These are phyloP conservation scores for Yponomeuta evonymella DNA, from an alignment of 2,888 invertebrate genomes.

Conservation along the genomic window DNA sequence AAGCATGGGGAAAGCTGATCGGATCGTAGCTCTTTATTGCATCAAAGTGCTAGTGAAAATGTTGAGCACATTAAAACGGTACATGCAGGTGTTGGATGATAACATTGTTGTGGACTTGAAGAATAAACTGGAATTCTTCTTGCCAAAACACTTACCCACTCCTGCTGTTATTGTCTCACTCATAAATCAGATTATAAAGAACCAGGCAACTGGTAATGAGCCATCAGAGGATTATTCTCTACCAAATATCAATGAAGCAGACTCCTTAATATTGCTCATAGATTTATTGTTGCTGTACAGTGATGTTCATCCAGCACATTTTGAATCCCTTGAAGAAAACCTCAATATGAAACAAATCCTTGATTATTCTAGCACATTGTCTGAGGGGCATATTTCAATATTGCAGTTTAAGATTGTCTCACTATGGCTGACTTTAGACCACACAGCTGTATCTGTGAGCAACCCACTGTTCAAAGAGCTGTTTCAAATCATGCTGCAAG, in stretches of 20 bases:
- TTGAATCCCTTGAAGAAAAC: constrained; percentile 63
- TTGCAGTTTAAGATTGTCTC: constrained; percentile 67
- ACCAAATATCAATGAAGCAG: constrained; percentile 44
- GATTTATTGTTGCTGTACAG: constrained; percentile 60
- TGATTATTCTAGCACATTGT: constrained; percentile 46
- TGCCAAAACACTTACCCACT: constrained; percentile 63
- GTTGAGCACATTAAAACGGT: constrained; percentile 66
- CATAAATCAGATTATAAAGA: constrained; percentile 47
- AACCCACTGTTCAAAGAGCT: constrained; percentile 73
- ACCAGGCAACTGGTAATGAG: constrained; percentile 33
- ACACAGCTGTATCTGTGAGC: constrained; percentile 67
- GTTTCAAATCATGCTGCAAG: constrained; percentile 74
- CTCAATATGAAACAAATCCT: constrained; percentile 62
- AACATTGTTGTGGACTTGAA: constrained; percentile 51
- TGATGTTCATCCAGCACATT: constrained; percentile 59
- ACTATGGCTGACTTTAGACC: constrained; percentile 62
- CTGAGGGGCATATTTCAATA: constrained; percentile 40
- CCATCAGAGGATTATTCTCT: constrained; percentile 47
- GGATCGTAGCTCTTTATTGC: constrained; percentile 61
- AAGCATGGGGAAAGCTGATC: constrained; percentile 47
- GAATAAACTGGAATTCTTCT: constrained; percentile 58
- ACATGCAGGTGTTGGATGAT: constrained; percentile 68
- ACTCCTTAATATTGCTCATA: constrained; percentile 49
- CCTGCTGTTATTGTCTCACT: constrained; percentile 47
- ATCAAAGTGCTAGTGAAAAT: constrained; percentile 73